Percentiles rank a stretch among this genome's conserved stretches.
These are phyloP conservation scores for Callospermophilus lateralis DNA, from an alignment of 2,113 vertebrate genomes.

Conservation along the genomic window DNA sequence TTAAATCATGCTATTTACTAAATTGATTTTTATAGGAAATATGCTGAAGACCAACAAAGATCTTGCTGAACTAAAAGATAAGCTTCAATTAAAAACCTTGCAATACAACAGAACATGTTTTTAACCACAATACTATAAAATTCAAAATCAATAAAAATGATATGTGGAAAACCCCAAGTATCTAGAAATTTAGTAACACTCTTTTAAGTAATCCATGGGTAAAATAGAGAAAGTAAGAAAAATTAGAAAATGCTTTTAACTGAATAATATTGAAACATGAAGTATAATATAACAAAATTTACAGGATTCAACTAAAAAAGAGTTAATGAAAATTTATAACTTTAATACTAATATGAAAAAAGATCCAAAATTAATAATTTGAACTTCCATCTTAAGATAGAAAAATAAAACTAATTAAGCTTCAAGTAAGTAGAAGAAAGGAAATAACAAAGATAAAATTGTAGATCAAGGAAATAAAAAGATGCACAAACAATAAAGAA, in stretches of 20 bases:
- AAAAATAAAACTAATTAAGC: no score
- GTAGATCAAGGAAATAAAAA: no score
- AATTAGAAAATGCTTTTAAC: not conserved
- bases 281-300: not conserved
- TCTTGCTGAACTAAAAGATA: not conserved
- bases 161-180: no score
- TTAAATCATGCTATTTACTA: not conserved
- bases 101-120: not conserved
- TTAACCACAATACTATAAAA: not conserved
- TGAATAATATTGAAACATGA: not conserved
- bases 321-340: no score
- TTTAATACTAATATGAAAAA: no score
- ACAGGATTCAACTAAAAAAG: no score
- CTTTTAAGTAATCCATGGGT: not conserved
- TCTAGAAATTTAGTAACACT: not conserved
- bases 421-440: no score
- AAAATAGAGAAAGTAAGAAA: not conserved
- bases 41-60: not conserved
- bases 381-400: no score
- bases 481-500: no score
- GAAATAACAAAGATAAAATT: no score
- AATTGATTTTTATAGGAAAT: not conserved
- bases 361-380: no score
- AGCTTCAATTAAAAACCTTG: not conserved
- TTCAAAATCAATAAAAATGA: not conserved